Base-by-base conservation (phyloP, 2,888 invertebrate genomes). In the Dorcus hopei region DNA sequence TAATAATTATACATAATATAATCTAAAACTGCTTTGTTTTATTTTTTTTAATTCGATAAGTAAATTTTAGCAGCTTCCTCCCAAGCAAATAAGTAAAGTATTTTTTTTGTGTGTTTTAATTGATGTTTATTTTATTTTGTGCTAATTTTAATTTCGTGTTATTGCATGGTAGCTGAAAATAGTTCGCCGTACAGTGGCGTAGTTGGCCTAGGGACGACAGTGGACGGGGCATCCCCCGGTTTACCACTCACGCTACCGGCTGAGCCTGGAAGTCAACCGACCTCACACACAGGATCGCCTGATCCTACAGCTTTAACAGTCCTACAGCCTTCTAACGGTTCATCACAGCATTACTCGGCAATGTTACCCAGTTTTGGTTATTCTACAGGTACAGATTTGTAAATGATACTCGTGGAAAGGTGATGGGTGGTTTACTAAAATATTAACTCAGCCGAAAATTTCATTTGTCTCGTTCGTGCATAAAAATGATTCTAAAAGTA, bases 331-430 rank as follows among this genome's bases (percentile, higher is more conserved):
- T 82, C 83, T 66, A 81, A 80, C 63, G 80, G 79, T 70, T 75
- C 81, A 63, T 79, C 81, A 65, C 81, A 82, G 62, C 82, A 83
- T 67, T 85, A 86, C 71, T 82, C 85, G 61, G 81, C 86, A 68
- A 85, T 86, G 83, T 80, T 87, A 69, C 87, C 87, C 63, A 86
- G 86, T 80, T 87, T 87, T 76, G 86, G 86, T 78, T 88, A 87
- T 74, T 82, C 87, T 61, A 80, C 87, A 84, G 87, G 87, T 79
- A 74, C 14, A 49, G 33, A 14, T 49, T 49, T 38, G 14, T 14
- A 49, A 11, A 33, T 33, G 26, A 33, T 33, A 33, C 5, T 33
- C 26, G 6, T 33, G 26, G 26, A 9, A 23, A 49, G 38, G 33
- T 49, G 49, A 8, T 19, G 38, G 26, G 26, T 33, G 16, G 42